These are phyloP conservation scores for Archilochus colubris DNA, from an alignment of 2,113 vertebrate genomes.

Conservation along the genomic window DNA sequence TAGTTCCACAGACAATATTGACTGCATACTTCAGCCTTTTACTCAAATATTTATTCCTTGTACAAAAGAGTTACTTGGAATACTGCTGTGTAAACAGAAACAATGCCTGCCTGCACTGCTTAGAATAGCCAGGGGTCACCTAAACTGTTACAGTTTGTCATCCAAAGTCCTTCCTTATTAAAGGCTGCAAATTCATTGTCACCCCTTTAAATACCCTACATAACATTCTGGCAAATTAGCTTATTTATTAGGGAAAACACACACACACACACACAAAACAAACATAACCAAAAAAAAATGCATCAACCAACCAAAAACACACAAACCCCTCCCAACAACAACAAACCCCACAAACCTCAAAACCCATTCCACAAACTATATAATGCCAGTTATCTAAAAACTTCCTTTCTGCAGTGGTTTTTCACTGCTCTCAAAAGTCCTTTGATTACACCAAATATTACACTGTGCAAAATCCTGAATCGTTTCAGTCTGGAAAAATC, in stretches of 20 bases:
- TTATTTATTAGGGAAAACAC: not conserved
- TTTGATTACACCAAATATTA: constrained; percentile 29
- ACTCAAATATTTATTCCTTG: not conserved
- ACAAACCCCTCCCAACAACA: no score
- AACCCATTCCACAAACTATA: not conserved
- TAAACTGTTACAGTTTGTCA: not conserved
- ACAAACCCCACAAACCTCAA: not conserved
- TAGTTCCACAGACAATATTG: constrained; percentile 25
- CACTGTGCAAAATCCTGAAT: constrained; percentile 23
- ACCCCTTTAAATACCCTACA: not conserved
- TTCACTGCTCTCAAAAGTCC: constrained; percentile 17
- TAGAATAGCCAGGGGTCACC: constrained; percentile 10
- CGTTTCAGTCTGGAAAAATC: constrained; percentile 21
- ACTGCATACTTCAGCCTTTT: constrained; percentile 8
- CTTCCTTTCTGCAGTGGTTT: not conserved
- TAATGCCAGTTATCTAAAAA: constrained; percentile 30
- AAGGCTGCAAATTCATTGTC: constrained; percentile 1
- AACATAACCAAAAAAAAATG: not conserved
- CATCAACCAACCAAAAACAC: no score
- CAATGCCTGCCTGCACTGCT: not conserved
- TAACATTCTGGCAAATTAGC: not conserved
- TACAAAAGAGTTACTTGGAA: not conserved
- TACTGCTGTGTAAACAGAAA: constrained; percentile 4
- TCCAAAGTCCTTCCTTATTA: not conserved
- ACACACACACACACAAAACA: not conserved